These are phyloP conservation scores for Perodicticus potto DNA, from an alignment of 2,797 vertebrate species.

Conservation along the genomic window DNA sequence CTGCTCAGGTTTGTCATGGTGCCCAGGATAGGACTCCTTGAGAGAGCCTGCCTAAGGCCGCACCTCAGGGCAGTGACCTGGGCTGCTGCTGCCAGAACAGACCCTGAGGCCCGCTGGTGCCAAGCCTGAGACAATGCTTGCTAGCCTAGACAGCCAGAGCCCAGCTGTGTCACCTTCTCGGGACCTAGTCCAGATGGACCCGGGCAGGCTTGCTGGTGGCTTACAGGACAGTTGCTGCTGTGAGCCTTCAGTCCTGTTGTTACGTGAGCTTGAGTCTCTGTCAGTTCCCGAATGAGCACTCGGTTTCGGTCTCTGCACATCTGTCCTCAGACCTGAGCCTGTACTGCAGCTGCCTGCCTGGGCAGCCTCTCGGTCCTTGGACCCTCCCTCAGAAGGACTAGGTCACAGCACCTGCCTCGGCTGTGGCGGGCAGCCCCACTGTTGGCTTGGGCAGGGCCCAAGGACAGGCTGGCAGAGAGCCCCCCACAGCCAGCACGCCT, in stretches of 20 bases:
- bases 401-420: not conserved
- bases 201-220: too few relatives aligned
- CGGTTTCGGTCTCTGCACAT: not conserved
- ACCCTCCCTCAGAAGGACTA: not conserved
- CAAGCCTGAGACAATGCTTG: not conserved
- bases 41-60: not conserved
- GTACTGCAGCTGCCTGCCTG: not conserved
- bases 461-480: not conserved
- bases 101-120: not conserved
- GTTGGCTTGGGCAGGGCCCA: fast-evolving
- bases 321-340: not conserved
- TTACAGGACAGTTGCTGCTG: not conserved
- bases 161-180: not conserved
- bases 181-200: not conserved
- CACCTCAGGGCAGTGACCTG: not conserved
- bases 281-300: not conserved
- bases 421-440: not conserved
- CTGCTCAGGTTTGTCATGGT: slow-evolving; percentile 91
- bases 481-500: too few relatives aligned
- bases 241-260: too few relatives aligned
- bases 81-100: not conserved
- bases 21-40: fast-evolving
- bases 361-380: not conserved
- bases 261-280: not conserved
- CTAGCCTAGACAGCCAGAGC: not conserved